phyloP scores from a whole-genome alignment of 1,140 invertebrate species.

The Yoshiicerus persimilis region DNA sequence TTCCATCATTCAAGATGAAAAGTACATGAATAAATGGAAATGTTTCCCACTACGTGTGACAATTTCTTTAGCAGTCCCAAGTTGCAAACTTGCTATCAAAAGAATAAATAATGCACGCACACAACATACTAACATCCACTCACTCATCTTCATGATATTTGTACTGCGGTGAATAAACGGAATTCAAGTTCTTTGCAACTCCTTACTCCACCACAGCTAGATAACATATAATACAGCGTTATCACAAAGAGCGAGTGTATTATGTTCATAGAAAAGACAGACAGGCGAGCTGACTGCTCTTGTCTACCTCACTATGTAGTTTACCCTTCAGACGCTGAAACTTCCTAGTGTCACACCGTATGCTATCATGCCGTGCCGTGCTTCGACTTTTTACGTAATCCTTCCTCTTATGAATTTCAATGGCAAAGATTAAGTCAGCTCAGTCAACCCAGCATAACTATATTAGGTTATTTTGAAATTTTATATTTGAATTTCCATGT shows the following conservation, averaged over 20 bases:
- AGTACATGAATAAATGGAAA: conserved; percentile 21
- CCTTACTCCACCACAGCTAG: too few relatives aligned
- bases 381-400: background rate
- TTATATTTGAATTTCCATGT: background rate
- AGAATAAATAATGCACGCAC: conserved; percentile 31
- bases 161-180: background rate
- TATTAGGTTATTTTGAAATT: background rate
- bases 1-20: background rate
- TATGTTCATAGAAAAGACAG: background rate
- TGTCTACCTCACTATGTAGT: background rate
- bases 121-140: background rate
- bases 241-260: too few relatives aligned
- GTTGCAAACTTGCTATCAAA: conserved; percentile 27
- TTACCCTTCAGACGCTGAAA: background rate
- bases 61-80: conserved; percentile 7
- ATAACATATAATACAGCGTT: too few relatives aligned
- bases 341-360: background rate
- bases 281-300: background rate
- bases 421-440: conserved; percentile 29
- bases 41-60: conserved; percentile 14
- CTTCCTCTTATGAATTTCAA: conserved; percentile 44
- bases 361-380: background rate
- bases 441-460: background rate
- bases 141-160: background rate
- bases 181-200: background rate